A percentile compares a stretch with the other conserved stretches of the same genome.
phyloP scores from a whole-genome alignment of 2,888 invertebrate genomes.

The Pheosia tremula region DNA sequence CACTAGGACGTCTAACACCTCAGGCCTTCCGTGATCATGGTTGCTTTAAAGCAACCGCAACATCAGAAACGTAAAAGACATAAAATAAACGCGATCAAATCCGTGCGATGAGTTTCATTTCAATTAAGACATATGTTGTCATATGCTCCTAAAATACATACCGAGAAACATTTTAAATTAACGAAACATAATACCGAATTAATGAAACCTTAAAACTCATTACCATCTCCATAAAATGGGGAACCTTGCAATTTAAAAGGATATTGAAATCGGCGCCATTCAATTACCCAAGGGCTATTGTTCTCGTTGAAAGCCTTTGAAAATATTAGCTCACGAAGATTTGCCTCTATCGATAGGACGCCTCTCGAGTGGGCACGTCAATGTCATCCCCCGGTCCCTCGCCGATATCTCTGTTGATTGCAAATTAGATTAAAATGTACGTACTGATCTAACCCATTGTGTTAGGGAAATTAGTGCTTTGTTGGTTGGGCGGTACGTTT shows the following conservation, averaged over 20 bases:
- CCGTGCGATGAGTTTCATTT: too few relatives aligned
- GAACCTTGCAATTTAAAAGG: slow-evolving; percentile 39
- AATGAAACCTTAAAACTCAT: slow-evolving; percentile 26
- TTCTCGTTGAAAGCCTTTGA: slow-evolving; percentile 50
- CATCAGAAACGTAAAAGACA: too few relatives aligned
- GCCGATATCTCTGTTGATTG: slow-evolving; percentile 50
- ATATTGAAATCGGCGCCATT: slow-evolving; percentile 40
- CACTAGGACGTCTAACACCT: too few relatives aligned
- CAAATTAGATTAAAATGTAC: slow-evolving; percentile 55
- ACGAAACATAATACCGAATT: slow-evolving; percentile 19
- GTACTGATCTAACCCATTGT: slow-evolving; percentile 44
- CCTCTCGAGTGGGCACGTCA: slow-evolving; percentile 44
- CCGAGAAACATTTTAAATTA: slow-evolving; percentile 1
- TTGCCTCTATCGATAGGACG: slow-evolving; percentile 37
- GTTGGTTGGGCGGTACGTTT: slow-evolving; percentile 9
- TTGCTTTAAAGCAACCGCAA: too few relatives aligned
- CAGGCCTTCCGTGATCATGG: too few relatives aligned
- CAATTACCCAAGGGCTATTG: slow-evolving; percentile 46
- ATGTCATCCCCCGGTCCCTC: slow-evolving; percentile 41
- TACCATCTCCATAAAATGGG: slow-evolving; percentile 29
- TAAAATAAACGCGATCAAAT: too few relatives aligned
- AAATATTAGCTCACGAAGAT: slow-evolving; percentile 54
- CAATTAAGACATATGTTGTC: too few relatives aligned
- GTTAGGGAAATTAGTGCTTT: slow-evolving; percentile 38
- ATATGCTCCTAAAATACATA: too few relatives aligned